phyloP scores from a whole-genome alignment of 2,888 invertebrate species.

The Scaeva pyrastri region DNA sequence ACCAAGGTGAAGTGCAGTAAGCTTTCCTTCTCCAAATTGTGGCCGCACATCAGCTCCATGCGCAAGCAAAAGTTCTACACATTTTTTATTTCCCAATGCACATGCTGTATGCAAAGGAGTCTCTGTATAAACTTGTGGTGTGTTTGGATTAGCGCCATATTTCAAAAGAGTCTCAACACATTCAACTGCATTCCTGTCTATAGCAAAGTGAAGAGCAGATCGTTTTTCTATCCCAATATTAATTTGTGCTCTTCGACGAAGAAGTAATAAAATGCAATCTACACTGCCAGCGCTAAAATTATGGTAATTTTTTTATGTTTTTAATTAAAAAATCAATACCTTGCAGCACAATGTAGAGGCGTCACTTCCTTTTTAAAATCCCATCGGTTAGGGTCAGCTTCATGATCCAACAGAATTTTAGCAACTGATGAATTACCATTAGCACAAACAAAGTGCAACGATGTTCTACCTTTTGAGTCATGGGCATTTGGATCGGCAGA shows the following conservation, averaged over 20 bases:
- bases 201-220: slow-evolving; percentile 93
- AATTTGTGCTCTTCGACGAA: slow-evolving; percentile 91
- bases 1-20: slow-evolving; percentile 92
- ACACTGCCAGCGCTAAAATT: slow-evolving; percentile 81
- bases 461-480: slow-evolving; percentile 89
- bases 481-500: slow-evolving; percentile 86
- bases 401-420: slow-evolving; percentile 88
- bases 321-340: slow-evolving; percentile 80
- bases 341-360: slow-evolving; percentile 91
- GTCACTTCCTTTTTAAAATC: slow-evolving; percentile 89
- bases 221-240: slow-evolving; percentile 89
- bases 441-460: slow-evolving; percentile 92
- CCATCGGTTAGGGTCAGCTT: slow-evolving; percentile 90
- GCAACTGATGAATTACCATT: slow-evolving; percentile 90
- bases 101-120: slow-evolving; percentile 93
- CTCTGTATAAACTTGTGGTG: slow-evolving; percentile 93
- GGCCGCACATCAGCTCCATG: slow-evolving; percentile 92
- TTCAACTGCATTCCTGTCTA: slow-evolving; percentile 89
- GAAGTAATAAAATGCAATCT: slow-evolving; percentile 85
- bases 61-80: slow-evolving; percentile 89
- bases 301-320: neutral
- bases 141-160: slow-evolving; percentile 92
- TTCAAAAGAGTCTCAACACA: slow-evolving; percentile 90
- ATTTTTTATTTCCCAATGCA: slow-evolving; percentile 88
- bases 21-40: slow-evolving; percentile 88